These are phyloP conservation scores for Eunapius fragilis DNA, from an alignment of 37 sponge, comb jelly and placozoan genomes.

Conservation along the genomic window DNA sequence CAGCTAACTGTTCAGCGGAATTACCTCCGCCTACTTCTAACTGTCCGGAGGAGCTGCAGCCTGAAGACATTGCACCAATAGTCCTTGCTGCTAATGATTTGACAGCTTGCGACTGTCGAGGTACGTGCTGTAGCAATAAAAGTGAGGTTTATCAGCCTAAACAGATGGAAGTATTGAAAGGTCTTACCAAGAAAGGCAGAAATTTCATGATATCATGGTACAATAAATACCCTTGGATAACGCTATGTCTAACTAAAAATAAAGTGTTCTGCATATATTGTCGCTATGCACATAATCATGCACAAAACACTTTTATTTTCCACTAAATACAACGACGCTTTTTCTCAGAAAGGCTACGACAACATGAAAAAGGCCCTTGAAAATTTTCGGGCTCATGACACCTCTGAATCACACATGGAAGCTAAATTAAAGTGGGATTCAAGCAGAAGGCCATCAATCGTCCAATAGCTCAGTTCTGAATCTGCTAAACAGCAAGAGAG, in stretches of 20 bases:
- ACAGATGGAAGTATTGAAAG: neutral
- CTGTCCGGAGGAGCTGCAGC: too few relatives aligned
- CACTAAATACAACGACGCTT: slow-evolving; percentile 18
- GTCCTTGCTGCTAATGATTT: neutral
- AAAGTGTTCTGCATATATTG: slow-evolving; percentile 51
- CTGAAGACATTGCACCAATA: neutral
- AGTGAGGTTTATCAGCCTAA: neutral
- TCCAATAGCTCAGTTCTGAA: slow-evolving; percentile 8
- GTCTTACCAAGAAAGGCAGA: neutral
- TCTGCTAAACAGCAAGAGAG: slow-evolving; percentile 6
- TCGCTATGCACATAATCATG: neutral
- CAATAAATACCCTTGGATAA: slow-evolving; percentile 4
- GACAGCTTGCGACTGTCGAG: neutral
- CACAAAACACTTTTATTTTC: slow-evolving; percentile 33
- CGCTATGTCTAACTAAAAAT: neutral
- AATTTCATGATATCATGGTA: slow-evolving; percentile 7
- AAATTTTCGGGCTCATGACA: slow-evolving; percentile 9
- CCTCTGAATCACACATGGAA: slow-evolving; percentile 24
- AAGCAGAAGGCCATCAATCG: slow-evolving; percentile 1
- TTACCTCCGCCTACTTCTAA: neutral
- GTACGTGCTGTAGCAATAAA: too few relatives aligned
- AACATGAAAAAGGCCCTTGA: slow-evolving; percentile 34
- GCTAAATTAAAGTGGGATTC: slow-evolving; percentile 40
- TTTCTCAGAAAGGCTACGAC: slow-evolving; percentile 15
- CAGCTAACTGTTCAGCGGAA: neutral